Percentiles rank a stretch among this genome's conserved stretches.
phyloP scores from a whole-genome alignment of 2,113 vertebrate genomes.

The Hippoglossus stenolepis region DNA sequence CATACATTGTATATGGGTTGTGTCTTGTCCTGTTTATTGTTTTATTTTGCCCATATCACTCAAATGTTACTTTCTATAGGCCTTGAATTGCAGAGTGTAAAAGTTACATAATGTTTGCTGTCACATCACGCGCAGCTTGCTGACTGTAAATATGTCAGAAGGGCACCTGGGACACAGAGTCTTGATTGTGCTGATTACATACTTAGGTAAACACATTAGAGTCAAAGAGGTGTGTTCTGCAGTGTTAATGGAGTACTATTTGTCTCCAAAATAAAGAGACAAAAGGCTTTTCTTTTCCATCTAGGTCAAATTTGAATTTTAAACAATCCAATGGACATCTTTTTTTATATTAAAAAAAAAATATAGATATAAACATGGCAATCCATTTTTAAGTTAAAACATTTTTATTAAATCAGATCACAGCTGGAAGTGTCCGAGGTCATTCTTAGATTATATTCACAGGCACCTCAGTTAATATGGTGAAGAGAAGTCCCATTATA shows the following conservation, averaged over 20 bases:
- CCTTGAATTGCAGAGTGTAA: constrained; percentile 29
- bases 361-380: too few species aligned
- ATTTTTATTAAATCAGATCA: too few species aligned
- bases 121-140: constrained; percentile 32
- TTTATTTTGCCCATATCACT: constrained; percentile 28
- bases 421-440: too few species aligned
- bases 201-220: constrained; percentile 4
- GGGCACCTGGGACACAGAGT: constrained; percentile 7
- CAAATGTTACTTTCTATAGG: not conserved
- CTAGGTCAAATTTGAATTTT: not conserved
- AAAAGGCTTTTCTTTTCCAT: not conserved
- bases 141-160: constrained; percentile 44
- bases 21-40: constrained; percentile 34
- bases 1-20: constrained; percentile 18
- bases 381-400: too few species aligned
- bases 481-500: too few species aligned
- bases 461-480: too few species aligned
- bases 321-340: too few species aligned
- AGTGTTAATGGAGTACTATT: not conserved
- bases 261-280: not conserved
- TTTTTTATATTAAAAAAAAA: too few species aligned
- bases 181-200: constrained; percentile 36
- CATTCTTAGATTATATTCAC: too few species aligned
- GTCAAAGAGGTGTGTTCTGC: not conserved
- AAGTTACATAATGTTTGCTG: constrained; percentile 50